phyloP scores from a whole-genome alignment of 2,888 invertebrate genomes.

The Chrysotoxum bicinctum region DNA sequence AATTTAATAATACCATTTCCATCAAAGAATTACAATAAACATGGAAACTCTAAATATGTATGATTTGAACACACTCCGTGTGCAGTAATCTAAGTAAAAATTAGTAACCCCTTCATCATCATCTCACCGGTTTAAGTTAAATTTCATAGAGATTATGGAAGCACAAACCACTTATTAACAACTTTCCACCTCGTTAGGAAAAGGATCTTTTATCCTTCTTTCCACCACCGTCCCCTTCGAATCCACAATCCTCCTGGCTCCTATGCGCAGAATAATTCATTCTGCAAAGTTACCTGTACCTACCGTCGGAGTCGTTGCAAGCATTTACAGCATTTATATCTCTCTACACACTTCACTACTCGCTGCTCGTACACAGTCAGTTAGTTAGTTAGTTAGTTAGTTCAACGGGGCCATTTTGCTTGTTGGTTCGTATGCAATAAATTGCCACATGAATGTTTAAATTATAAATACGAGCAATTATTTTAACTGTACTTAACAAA shows the following conservation, averaged over 20 bases:
- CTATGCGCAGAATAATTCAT: constrained; percentile 36
- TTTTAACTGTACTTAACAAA: constrained; percentile 82
- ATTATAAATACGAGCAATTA: constrained; percentile 82
- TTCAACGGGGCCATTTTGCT: constrained; percentile 56
- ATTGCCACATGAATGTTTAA: constrained; percentile 81
- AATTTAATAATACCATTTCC: neutral
- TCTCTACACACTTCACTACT: constrained; percentile 1
- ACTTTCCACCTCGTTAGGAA: constrained; percentile 52
- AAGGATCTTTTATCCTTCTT: constrained; percentile 1
- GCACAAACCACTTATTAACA: constrained; percentile 63
- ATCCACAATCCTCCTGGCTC: neutral
- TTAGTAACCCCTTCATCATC: neutral
- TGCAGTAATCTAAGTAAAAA: neutral
- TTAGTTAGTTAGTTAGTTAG: constrained; percentile 3
- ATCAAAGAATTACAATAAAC: neutral
- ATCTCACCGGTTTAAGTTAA: constrained; percentile 8
- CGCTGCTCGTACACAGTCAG: neutral
- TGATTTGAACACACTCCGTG: neutral
- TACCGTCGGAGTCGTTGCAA: neutral
- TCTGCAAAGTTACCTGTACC: constrained; percentile 35
- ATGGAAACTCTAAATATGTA: neutral
- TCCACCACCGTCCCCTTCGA: neutral
- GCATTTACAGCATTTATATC: neutral
- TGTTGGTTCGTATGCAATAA: constrained; percentile 78
- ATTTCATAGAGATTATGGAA: constrained; percentile 49